These are phyloP conservation scores for Lytechinus variegatus DNA, from an alignment of 35 echinoderm and acorn worm species.

Conservation along the genomic window DNA sequence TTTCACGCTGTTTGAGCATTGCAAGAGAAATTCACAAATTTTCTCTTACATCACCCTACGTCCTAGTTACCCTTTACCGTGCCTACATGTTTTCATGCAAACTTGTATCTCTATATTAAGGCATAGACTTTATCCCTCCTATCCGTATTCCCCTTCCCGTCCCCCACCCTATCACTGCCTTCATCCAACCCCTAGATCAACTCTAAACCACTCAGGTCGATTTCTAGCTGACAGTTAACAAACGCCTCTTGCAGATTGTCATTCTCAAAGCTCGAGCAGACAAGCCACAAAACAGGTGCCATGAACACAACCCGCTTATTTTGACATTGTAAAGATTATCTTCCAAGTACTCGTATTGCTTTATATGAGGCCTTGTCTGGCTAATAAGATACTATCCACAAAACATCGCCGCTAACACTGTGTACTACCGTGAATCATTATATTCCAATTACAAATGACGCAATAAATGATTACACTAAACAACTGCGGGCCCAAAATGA, in stretches of 20 bases:
- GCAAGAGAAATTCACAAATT: too few species aligned
- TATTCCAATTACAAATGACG: conserved; percentile 24
- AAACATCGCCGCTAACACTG: neutral
- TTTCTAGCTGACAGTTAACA: neutral
- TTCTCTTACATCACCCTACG: too few species aligned
- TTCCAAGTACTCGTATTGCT: neutral
- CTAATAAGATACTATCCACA: neutral
- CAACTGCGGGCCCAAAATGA: neutral
- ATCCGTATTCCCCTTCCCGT: neutral
- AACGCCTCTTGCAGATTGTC: neutral
- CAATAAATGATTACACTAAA: neutral
- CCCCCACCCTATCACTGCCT: neutral
- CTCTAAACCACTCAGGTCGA: neutral
- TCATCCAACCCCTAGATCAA: neutral
- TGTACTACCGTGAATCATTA: neutral
- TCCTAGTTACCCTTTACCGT: too few species aligned
- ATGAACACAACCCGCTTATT: neutral
- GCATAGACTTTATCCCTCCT: neutral
- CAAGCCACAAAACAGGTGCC: neutral
- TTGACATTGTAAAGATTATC: neutral
- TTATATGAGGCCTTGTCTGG: neutral
- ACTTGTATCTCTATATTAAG: neutral
- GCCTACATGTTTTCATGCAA: neutral
- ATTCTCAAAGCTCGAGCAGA: neutral
- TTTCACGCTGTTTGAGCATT: too few species aligned